Evolutionary conservation across 2,888 invertebrate species (phyloP).

Genomic region (Diarsia brunnea): DNA sequence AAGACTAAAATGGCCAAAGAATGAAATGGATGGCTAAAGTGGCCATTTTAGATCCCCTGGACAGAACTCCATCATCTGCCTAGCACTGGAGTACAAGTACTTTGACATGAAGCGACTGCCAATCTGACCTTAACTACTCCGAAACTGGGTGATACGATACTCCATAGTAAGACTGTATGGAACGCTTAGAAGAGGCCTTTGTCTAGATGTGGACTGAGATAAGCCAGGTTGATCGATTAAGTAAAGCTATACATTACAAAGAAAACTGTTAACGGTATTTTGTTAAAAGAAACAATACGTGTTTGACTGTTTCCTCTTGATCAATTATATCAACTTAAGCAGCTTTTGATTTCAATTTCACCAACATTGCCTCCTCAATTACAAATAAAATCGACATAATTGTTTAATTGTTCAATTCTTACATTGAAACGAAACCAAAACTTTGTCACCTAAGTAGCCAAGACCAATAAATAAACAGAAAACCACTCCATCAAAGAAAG

Average conservation of each 20-base stretch:
- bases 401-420: slow-evolving; percentile 27
- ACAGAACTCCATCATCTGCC: too few species aligned
- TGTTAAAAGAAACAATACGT: background rate
- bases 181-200: background rate
- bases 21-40: too few species aligned
- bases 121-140: too few species aligned
- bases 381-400: slow-evolving; percentile 27
- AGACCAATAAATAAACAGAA: slow-evolving; percentile 43
- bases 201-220: background rate
- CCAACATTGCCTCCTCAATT: slow-evolving; percentile 37
- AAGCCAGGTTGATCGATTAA: background rate
- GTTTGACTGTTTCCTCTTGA: background rate
- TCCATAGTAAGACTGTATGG: too few species aligned
- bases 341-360: slow-evolving; percentile 19
- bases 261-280: background rate
- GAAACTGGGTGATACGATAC: background rate
- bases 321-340: slow-evolving; percentile 7
- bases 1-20: too few species aligned
- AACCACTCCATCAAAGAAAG: slow-evolving; percentile 56
- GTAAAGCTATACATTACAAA: background rate
- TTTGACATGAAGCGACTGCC: too few species aligned
- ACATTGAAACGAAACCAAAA: slow-evolving; percentile 36
- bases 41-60: too few species aligned
- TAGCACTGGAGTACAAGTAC: too few species aligned
- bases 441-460: slow-evolving; percentile 54